Base-by-base conservation (phyloP, 2,113 vertebrate species). In the Dipodomys merriami region DNA sequence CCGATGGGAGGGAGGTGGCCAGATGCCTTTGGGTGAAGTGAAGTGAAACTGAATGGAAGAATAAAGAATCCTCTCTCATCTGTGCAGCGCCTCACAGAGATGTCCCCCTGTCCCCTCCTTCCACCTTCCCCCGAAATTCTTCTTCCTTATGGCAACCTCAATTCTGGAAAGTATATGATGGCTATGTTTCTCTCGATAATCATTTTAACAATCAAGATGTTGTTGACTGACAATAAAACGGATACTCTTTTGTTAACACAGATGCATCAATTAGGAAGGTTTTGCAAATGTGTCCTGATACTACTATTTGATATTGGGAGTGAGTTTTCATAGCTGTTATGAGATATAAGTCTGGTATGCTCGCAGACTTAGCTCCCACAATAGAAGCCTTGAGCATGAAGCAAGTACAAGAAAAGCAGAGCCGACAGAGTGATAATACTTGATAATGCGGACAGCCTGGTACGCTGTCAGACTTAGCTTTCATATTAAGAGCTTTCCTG, bases 1-100 rank as follows among this genome's bases (percentile, higher is more conserved):
- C 23, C 29, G 91, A 71, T 69, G 46, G 74, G 81, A 15, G 1
- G 80, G 81, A 82, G 74, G 78, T 46, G n/a, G 94, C 83, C 76
- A 80, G 73, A n/a, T 13, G 73, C 86, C 80, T 83, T 29, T 18
- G 87, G 80, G 93, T 11, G 39, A 90, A n/a, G 35, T 35, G 13
- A 49, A 62, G 39, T 15, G 86, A 86, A 96, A 89, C 53, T 27
- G 80, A 93, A 88, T 60, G 23, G 88, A 94, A 73, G 29, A 82
- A 53, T 78, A 16, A 77, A 79, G 65, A 91, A 30, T 76, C 9
- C 0, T 13, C 0, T 11, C 19, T 87, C 22, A 68, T 68, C 2
- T 25, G 6, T 1, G 20, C 0, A 15, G 65, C 78, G 33, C 57
- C 77, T 89, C 7, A 19, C 23, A 27, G 79, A 18, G 35, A 35